Evolutionary conservation across 2,797 vertebrate genomes (phyloP), one percentile per base, ranked within the genome.

Genomic region (Spinibarbus caldwelli): DNA sequence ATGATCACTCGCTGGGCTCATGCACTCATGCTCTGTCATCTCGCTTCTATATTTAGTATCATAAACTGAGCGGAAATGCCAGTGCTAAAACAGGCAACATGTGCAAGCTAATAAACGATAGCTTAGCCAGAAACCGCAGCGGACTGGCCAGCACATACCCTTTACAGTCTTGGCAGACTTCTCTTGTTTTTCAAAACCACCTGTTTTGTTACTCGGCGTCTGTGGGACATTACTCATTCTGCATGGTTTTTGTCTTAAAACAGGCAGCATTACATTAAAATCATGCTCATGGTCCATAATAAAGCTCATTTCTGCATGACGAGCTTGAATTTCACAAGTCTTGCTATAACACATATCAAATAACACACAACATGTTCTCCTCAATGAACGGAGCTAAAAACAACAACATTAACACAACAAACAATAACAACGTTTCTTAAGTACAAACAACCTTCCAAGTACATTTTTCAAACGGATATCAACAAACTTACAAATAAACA

Each of bases 71-170:
- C 31, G 15, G 64, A 68, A 72, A 52, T n/a, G 11, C 73, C 8
- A 41, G 75, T 26, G 29, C 76, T 78, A 71, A 73, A 59, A 67
- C 57, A 72, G 75, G 23, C 19, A 64, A 80, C 78, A 34, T 64
- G 62, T 34, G 84, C 67, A 26, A 49, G 84, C 78, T 64, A 85
- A 75, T 73, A 75, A 49, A 64, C 31, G 49, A 66, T 43, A 81
- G 78, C 78, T 62, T 54, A 43, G 62, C 26, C 52, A 54, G 70
- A 38, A 54, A 67, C 67, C 49, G 7, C 76, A 43, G 45, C 8
- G 29, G 66, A 78, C 29, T 19, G 41, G 2, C 26, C 43, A 47
- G 17, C 41, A 29, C 10, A 21, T 23, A 47, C 1, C 29, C 29
- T 73, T 73, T 6, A 54, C 9, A 59, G 67, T 57, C 67, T 72